Percentiles rank a stretch among this genome's conserved stretches.
Evolutionary conservation across 1,140 invertebrate species (phyloP).

Genomic region (Ceratosolen solmsi): DNA sequence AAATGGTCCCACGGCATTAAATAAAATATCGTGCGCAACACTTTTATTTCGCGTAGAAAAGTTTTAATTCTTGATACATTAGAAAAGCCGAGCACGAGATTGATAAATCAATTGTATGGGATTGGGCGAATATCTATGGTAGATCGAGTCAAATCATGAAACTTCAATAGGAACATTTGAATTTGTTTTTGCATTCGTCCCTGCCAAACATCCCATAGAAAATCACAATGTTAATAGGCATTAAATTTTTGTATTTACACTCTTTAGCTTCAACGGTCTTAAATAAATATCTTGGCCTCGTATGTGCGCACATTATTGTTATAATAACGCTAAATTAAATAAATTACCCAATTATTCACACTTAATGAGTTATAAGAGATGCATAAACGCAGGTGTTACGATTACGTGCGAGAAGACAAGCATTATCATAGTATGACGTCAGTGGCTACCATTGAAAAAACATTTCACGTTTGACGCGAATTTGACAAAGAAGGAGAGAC

Average conservation of each 20-base stretch:
- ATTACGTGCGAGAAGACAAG: slow-evolving; percentile 11
- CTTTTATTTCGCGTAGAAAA: neutral
- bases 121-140: neutral
- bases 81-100: neutral
- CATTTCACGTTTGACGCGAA: neutral
- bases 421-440: neutral
- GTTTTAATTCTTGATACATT: neutral
- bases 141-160: neutral
- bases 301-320: no score
- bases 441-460: neutral
- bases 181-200: no score
- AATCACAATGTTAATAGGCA: no score
- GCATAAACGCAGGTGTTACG: slow-evolving; percentile 9
- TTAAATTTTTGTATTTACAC: no score
- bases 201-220: no score
- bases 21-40: neutral
- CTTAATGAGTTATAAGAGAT: slow-evolving; percentile 5
- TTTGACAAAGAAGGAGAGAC: neutral
- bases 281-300: no score
- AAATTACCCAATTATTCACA: no score
- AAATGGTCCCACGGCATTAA: neutral
- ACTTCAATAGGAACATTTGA: neutral
- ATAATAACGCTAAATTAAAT: no score
- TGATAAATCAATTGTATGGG: neutral
- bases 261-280: no score